Conservation (phyloP, 30 jellyfish, hydroid and myxozoan species). For the Hydractinia symbiolongicarpus region DNA sequence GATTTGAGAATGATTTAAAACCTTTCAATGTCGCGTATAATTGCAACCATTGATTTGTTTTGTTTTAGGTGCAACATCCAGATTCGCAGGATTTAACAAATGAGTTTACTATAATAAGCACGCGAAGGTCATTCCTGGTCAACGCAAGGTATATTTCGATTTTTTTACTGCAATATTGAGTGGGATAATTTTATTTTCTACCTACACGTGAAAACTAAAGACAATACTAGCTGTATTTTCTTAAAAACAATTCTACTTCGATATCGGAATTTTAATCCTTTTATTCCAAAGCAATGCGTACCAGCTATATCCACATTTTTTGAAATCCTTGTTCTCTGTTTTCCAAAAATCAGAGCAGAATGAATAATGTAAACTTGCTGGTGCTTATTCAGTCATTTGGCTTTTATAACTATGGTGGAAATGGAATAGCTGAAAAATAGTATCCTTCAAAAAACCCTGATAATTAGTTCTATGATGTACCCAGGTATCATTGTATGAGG, state of each 20-base stretch:
- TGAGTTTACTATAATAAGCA: slow-evolving; percentile 73
- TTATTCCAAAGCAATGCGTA: background rate
- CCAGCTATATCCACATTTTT: no score
- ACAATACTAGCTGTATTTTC: background rate
- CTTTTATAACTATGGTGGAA: no score
- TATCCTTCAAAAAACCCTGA: no score
- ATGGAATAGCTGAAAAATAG: no score
- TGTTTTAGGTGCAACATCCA: slow-evolving; percentile 57
- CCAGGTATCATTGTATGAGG: no score
- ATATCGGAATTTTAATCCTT: background rate
- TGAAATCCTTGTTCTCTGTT: no score
- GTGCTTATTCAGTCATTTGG: no score
- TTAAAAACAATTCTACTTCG: background rate
- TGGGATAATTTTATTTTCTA: background rate
- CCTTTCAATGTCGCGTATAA: no score
- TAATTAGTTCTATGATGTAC: no score
- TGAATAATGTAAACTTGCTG: no score
- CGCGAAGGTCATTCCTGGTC: slow-evolving; percentile 76
- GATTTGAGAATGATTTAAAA: no score
- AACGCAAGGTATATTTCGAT: slow-evolving; percentile 60
- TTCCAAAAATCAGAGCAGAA: no score
- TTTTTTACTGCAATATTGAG: background rate
- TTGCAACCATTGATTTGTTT: background rate
- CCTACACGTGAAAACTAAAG: background rate
- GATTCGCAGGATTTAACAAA: slow-evolving; percentile 73